These are phyloP conservation scores for Drosophila chauvacae DNA, from an alignment of 1,140 invertebrate genomes.

Conservation along the genomic window DNA sequence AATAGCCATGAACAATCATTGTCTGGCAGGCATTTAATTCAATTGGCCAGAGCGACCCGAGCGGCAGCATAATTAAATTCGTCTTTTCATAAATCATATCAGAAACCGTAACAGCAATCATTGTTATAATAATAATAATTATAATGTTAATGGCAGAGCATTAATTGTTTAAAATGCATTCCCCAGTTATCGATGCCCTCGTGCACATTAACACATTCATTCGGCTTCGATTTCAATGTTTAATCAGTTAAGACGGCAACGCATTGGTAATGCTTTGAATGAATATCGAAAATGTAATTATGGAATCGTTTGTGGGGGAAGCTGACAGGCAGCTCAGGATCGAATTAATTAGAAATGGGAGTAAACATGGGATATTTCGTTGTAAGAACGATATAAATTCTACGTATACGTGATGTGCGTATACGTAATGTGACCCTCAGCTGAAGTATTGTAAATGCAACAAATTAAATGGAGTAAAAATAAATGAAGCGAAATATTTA, in stretches of 20 bases:
- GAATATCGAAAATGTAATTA: not conserved
- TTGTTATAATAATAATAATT: conserved; percentile 23
- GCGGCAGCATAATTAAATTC: conserved; percentile 47
- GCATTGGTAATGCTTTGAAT: too few relatives aligned
- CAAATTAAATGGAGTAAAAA: not conserved
- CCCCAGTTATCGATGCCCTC: not conserved
- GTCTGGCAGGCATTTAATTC: conserved; percentile 54
- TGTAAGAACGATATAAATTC: not conserved
- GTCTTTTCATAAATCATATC: conserved; percentile 38
- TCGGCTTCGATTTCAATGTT: conserved; percentile 4
- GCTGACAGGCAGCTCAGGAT: not conserved
- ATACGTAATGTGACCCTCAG: not conserved
- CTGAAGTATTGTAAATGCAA: not conserved
- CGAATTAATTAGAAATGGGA: not conserved
- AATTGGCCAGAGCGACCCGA: conserved; percentile 28
- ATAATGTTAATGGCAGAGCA: conserved; percentile 23
- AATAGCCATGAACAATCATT: conserved; percentile 34
- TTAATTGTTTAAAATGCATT: conserved; percentile 25
- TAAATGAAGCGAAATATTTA: not conserved
- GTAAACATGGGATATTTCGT: not conserved
- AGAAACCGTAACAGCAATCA: conserved; percentile 20
- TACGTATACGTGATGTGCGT: not conserved
- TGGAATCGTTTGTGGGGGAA: too few relatives aligned
- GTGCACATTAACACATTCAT: conserved; percentile 15
- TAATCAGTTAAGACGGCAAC: not conserved